Percentiles rank a stretch among this genome's conserved stretches.
Conservation (phyloP, 2,113 vertebrate genomes). For the Cottus gobio region DNA sequence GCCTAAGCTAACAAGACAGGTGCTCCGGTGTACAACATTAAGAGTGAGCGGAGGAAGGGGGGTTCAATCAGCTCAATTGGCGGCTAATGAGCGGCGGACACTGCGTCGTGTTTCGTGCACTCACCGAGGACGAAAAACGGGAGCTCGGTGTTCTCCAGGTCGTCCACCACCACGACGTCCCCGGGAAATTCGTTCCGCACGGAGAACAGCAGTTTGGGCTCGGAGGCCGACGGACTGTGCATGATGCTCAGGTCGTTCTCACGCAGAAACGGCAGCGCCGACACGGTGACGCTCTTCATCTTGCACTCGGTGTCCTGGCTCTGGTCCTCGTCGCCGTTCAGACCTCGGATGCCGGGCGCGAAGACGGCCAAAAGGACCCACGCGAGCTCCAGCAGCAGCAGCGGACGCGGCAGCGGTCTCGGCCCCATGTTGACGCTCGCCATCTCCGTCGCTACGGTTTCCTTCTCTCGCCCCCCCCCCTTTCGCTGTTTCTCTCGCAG, state of each 20-base stretch:
- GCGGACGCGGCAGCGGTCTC: slow-evolving; percentile 47
- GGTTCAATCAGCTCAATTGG: slow-evolving; percentile 19
- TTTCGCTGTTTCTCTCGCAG: slow-evolving; percentile 34
- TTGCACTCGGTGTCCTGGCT: slow-evolving; percentile 94
- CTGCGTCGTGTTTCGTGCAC: not conserved
- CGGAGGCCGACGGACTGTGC: slow-evolving; percentile 98
- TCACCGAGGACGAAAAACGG: slow-evolving; percentile 90
- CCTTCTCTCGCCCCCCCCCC: slow-evolving; percentile 39
- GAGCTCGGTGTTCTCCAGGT: slow-evolving; percentile 98
- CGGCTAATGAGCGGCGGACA: slow-evolving; percentile 4
- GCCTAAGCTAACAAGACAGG: slow-evolving; percentile 62
- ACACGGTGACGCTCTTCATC: slow-evolving; percentile 98
- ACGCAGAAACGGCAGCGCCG: slow-evolving; percentile 95
- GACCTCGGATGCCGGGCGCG: slow-evolving; percentile 41
- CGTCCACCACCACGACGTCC: slow-evolving; percentile 95
- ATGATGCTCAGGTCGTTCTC: slow-evolving; percentile 99
- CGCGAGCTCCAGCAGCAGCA: slow-evolving; percentile 44
- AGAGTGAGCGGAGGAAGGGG: not conserved
- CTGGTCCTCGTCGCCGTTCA: slow-evolving; percentile 85
- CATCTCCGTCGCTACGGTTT: slow-evolving; percentile 64
- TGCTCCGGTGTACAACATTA: slow-evolving; percentile 12
- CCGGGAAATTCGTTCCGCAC: slow-evolving; percentile 98
- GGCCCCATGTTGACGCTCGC: slow-evolving; percentile 78
- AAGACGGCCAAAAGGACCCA: slow-evolving; percentile 58
- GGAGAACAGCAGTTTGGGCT: slow-evolving; percentile 99